Conservation (phyloP, 2,888 invertebrate genomes). For the Abrostola tripartita region DNA sequence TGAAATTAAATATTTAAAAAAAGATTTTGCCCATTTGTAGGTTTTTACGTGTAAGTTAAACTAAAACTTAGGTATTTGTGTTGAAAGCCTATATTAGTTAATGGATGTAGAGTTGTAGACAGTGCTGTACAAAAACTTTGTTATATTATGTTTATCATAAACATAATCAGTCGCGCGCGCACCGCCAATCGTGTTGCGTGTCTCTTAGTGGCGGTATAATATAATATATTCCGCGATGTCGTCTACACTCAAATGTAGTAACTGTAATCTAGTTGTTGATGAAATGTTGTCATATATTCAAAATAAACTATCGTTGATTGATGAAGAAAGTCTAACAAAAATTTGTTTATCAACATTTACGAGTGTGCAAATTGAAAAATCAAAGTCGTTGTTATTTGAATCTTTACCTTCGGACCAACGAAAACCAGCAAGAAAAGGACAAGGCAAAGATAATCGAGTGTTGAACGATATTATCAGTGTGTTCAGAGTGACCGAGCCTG, state of each 20-base stretch:
- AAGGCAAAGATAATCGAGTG: neutral
- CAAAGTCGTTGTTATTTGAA: conserved; percentile 9
- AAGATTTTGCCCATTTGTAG: no score
- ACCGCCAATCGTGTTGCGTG: neutral
- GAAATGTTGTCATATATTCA: neutral
- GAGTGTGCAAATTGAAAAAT: conserved; percentile 8
- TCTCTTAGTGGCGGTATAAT: neutral
- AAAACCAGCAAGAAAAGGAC: conserved; percentile 6
- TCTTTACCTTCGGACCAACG: conserved; percentile 6
- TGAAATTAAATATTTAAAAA: no score
- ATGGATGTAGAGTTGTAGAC: no score
- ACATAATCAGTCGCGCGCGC: neutral
- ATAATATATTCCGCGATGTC: neutral
- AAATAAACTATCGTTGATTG: neutral
- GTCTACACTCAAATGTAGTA: neutral
- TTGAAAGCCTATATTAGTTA: no score
- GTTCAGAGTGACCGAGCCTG: neutral
- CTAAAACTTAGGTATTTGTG: no score
- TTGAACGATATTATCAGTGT: conserved; percentile 5
- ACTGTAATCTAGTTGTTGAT: neutral
- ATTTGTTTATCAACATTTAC: neutral
- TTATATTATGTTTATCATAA: no score
- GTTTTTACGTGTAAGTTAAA: no score
- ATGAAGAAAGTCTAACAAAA: conserved; percentile 1
- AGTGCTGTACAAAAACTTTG: no score